Evolutionary conservation across 2,797 vertebrate genomes (phyloP).

Genomic region (Numenius phaeopus): DNA sequence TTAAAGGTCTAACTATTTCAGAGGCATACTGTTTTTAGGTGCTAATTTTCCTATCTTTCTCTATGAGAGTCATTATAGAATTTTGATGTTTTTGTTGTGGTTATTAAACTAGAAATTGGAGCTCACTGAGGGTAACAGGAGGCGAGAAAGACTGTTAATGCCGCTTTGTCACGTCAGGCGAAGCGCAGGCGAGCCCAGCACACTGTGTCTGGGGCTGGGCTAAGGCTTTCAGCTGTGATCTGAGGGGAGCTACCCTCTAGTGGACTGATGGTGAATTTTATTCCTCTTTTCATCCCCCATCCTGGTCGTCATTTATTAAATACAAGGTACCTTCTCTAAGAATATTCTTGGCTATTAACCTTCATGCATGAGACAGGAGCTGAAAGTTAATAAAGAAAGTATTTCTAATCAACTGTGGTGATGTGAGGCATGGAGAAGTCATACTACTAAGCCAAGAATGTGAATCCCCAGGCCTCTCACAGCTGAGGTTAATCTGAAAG

Average conservation of each 20-base stretch:
- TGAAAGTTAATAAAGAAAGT: slow-evolving; percentile 73
- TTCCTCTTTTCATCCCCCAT: neutral
- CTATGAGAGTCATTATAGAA: neutral
- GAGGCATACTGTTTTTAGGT: neutral
- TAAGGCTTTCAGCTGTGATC: neutral
- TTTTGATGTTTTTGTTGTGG: slow-evolving; percentile 28
- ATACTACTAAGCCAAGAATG: slow-evolving; percentile 62
- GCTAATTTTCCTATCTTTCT: neutral
- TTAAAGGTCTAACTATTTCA: slow-evolving; percentile 37
- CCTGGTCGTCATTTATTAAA: slow-evolving; percentile 18
- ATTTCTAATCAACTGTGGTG: slow-evolving; percentile 71
- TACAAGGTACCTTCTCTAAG: neutral
- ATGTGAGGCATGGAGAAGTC: slow-evolving; percentile 56
- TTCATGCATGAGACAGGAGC: slow-evolving; percentile 65
- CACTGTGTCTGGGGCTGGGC: neutral
- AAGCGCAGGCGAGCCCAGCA: neutral
- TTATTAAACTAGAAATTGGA: slow-evolving; percentile 47
- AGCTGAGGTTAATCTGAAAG: slow-evolving; percentile 64
- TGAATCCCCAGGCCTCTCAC: slow-evolving; percentile 50
- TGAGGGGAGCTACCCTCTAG: slow-evolving; percentile 74
- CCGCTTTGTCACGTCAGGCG: neutral
- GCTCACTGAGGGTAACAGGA: neutral
- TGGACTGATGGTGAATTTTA: slow-evolving; percentile 66
- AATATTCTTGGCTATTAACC: slow-evolving; percentile 62
- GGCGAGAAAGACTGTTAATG: neutral